These are phyloP conservation scores for Tortrix viridana DNA, from an alignment of 2,888 invertebrate genomes.

Conservation along the genomic window DNA sequence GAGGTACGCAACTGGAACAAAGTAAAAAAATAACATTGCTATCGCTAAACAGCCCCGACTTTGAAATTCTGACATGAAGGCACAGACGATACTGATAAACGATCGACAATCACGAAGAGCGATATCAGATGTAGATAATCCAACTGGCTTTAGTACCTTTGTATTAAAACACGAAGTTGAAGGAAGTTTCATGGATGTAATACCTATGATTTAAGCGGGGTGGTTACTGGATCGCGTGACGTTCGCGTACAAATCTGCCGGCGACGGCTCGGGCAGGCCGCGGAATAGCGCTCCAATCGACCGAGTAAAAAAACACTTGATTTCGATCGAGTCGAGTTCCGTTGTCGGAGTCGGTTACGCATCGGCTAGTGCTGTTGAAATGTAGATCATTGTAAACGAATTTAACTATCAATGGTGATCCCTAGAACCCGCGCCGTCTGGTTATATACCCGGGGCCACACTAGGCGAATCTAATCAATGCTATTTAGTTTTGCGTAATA, in stretches of 20 bases:
- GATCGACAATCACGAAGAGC: constrained; percentile 29
- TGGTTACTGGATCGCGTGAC: constrained; percentile 59
- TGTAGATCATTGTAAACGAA: constrained; percentile 41
- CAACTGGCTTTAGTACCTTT: constrained; percentile 9
- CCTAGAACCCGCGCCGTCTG: constrained; percentile 20
- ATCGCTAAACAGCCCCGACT: constrained; percentile 3
- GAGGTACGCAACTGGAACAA: constrained; percentile 13
- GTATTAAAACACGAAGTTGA: constrained; percentile 25
- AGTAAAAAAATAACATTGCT: neutral
- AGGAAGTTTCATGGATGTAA: constrained; percentile 52
- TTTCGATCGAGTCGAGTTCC: constrained; percentile 54
- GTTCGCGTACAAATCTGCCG: constrained; percentile 54
- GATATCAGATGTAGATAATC: constrained; percentile 26
- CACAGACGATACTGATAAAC: constrained; percentile 25
- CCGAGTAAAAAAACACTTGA: constrained; percentile 58
- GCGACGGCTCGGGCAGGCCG: constrained; percentile 64
- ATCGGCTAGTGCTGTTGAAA: constrained; percentile 41
- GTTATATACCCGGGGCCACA: constrained; percentile 1
- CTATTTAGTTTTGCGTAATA: too few relatives aligned
- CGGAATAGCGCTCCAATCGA: constrained; percentile 56
- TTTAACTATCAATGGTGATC: constrained; percentile 22
- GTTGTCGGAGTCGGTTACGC: constrained; percentile 44
- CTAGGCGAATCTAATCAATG: neutral
- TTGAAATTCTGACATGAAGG: constrained; percentile 25
- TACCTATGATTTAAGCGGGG: constrained; percentile 41